phyloP scores from a whole-genome alignment of 35 echinoderm and acorn worm genomes.

The Apostichopus californicus region DNA sequence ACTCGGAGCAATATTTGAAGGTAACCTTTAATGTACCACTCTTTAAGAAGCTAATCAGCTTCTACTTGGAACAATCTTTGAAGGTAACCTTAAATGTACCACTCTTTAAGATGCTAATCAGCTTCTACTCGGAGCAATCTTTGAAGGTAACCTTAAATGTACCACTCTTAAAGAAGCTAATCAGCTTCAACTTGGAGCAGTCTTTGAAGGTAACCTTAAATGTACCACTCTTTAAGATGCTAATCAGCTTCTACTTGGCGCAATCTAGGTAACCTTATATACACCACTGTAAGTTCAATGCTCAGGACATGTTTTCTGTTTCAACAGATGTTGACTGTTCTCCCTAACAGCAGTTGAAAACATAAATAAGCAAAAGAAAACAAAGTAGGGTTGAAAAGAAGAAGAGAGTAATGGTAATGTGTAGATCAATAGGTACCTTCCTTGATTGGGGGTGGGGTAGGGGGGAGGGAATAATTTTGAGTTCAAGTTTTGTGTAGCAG shows the following conservation, averaged over 20 bases:
- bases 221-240: neutral
- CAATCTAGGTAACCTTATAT: neutral
- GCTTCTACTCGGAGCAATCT: neutral
- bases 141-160: too few relatives aligned
- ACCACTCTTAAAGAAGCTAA: constrained; percentile 29
- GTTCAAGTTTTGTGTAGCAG: too few relatives aligned
- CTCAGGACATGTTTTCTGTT: too few relatives aligned
- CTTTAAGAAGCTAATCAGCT: constrained; percentile 9
- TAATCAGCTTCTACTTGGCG: too few relatives aligned
- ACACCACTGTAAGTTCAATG: neutral
- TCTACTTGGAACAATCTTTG: neutral
- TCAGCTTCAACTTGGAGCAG: neutral
- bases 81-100: neutral
- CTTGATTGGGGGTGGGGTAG: too few relatives aligned
- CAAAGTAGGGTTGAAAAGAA: too few relatives aligned
- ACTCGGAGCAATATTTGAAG: neutral
- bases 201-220: neutral
- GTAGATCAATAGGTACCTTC: too few relatives aligned
- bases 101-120: constrained; percentile 18
- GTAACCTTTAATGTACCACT: neutral
- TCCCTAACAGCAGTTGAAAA: too few relatives aligned
- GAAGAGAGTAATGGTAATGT: too few relatives aligned
- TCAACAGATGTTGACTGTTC: too few relatives aligned
- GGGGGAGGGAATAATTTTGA: too few relatives aligned
- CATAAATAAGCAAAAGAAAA: too few relatives aligned